phyloP scores from a whole-genome alignment of 2,113 vertebrate genomes.

The Eurystomus gularis region DNA sequence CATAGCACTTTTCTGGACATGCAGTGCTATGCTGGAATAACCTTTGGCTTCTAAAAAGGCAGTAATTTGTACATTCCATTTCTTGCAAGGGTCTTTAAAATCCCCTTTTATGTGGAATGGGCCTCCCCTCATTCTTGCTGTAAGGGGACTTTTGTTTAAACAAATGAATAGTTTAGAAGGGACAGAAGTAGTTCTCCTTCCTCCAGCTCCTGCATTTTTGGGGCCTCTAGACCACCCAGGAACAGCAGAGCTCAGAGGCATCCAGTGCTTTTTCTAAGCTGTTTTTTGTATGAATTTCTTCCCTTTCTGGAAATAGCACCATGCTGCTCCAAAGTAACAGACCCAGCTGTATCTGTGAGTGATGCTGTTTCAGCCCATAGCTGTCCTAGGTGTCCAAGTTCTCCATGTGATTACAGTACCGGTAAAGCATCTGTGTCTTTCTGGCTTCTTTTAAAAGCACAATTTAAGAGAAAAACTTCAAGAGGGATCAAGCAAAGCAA shows the following conservation, averaged over 20 bases:
- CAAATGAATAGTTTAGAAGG: background rate
- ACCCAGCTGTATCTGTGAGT: background rate
- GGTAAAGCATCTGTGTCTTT: background rate
- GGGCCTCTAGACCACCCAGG: constrained; percentile 27
- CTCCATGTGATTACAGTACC: background rate
- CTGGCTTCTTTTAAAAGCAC: background rate
- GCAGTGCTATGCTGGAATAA: background rate
- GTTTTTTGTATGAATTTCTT: background rate
- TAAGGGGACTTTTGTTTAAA: background rate
- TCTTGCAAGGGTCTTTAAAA: background rate
- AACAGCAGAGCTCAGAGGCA: background rate
- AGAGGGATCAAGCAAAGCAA: background rate
- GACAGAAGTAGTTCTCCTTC: background rate
- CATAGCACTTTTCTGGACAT: background rate
- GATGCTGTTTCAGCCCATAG: background rate
- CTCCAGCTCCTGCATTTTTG: background rate
- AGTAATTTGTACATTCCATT: constrained; percentile 5
- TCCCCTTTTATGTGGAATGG: background rate
- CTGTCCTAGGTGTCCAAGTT: background rate
- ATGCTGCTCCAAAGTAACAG: background rate
- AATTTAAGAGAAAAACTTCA: background rate
- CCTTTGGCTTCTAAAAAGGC: background rate
- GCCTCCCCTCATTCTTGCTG: background rate
- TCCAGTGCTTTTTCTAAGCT: background rate
- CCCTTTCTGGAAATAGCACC: background rate